Evolutionary conservation across 2,797 vertebrate genomes (phyloP), one percentile per base, ranked within the genome.

Genomic region (Phrynocephalus forsythii): DNA sequence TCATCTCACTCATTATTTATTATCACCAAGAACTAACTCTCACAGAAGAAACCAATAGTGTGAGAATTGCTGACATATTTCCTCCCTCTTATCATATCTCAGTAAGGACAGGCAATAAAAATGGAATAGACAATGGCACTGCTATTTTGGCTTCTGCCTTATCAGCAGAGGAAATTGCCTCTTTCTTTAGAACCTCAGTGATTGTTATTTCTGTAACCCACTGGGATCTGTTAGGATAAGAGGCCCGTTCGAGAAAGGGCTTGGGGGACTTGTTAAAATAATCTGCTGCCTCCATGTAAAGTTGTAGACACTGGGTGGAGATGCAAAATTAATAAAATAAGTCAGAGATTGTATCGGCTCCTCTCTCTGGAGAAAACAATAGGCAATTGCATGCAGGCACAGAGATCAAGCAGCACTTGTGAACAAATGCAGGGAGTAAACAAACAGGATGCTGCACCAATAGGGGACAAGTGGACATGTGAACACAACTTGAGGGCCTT

Each of bases 181-280:
- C 94, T 92, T 94, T 92, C 94, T 95, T 95, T 77, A 91, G 93
- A 95, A 94, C 84, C 91, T 93, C 69, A 86, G 92, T 91, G 95
- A 81, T 76, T 95, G 95, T 92, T 95, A 90, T 94, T 95, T 90
- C 95, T 94, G 92, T 94, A 96, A 95, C 92, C 93, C 89, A 2
- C 89, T 0, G 92, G 95, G 95, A 96, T 93, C 90, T 85, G 88
- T 82, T 22, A 90, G 91, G 94, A 96, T 94, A 88, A 94, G 93
- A 95, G 92, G 69, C 80, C 94, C 94, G 90, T 92, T 87, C 88
- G 85, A 94, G 91, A 91, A 90, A 95, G 87, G 89, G 93, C 95
- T 95, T 94, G 93, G 87, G 94, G 95, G 94, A 94, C 94, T 95
- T 94, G 93, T 95, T 95, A 92, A 83, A 93, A 88, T 91, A 91